Evolutionary conservation across 1,140 invertebrate species (phyloP).

Genomic region (Habropoda laboriosa): DNA sequence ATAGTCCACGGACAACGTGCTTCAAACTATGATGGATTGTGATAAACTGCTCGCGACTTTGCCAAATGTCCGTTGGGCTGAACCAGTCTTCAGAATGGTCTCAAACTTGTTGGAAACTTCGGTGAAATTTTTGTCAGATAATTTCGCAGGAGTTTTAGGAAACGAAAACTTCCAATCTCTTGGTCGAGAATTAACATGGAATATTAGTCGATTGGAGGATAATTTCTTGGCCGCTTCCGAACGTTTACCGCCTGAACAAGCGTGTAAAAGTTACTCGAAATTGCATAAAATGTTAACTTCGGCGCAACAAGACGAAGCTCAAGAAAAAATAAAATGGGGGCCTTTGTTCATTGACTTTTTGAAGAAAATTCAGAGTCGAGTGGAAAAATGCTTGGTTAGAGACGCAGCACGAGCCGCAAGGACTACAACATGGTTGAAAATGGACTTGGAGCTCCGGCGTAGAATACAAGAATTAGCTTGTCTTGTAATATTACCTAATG

Average conservation of each 20-base stretch:
- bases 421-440: slow-evolving; percentile 85
- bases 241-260: slow-evolving; percentile 86
- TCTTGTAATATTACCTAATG: slow-evolving; percentile 81
- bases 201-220: slow-evolving; percentile 86
- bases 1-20: slow-evolving; percentile 84
- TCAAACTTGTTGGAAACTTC: slow-evolving; percentile 86
- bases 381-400: slow-evolving; percentile 85
- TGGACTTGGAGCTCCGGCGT: slow-evolving; percentile 84
- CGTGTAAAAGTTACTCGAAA: slow-evolving; percentile 85
- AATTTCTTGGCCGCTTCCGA: slow-evolving; percentile 85
- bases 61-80: slow-evolving; percentile 88
- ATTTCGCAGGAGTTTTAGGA: slow-evolving; percentile 85
- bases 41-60: slow-evolving; percentile 87
- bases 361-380: slow-evolving; percentile 78
- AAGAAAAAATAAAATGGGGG: slow-evolving; percentile 76
- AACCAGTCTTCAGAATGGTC: slow-evolving; percentile 86
- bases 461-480: slow-evolving; percentile 84
- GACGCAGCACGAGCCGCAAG: slow-evolving; percentile 85
- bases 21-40: slow-evolving; percentile 87
- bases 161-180: slow-evolving; percentile 86
- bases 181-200: slow-evolving; percentile 86
- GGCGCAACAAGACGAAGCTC: slow-evolving; percentile 69
- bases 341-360: slow-evolving; percentile 80
- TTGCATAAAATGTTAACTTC: slow-evolving; percentile 78
- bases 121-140: slow-evolving; percentile 85